Evolutionary conservation across 2,113 vertebrate species (phyloP), one percentile per base, ranked within the genome.

Genomic region (Aegithalos caudatus): DNA sequence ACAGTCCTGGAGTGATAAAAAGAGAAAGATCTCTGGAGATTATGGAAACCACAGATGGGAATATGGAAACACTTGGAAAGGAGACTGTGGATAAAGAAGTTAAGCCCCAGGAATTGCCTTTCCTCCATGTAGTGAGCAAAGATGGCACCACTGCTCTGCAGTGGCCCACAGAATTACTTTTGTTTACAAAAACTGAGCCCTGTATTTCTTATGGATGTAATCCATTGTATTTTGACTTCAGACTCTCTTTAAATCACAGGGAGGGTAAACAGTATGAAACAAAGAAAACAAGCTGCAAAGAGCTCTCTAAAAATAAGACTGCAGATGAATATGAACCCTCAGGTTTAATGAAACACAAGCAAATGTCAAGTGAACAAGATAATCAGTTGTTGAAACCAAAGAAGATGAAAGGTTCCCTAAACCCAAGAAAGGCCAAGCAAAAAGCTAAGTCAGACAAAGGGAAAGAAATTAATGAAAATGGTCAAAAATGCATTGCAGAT

Each of bases 121-220:
- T 98, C 81, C 95, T 99, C 67, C 98, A 96, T 7, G 99, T 99
- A 53, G 77, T 98, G 57, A 98, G 98, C 61, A 99, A 98, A 96
- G 99, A 99, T 74, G 99, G 98, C 67, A 98, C 97, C 29, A 98
- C 98, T 24, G 97, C 92, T 80, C 97, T 99, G 51, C 98, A 98
- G 80, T 99, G 99, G 99, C 99, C 99, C 40, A 98, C 98, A 14
- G 98, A 98, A 93, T 97, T 99, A 72, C 94, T 99, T 82, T 97
- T 98, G 65, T 99, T 99, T 97, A 99, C 99, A 82, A 98, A 98
- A 96, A 98, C 98, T n/a, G 97, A 99, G 72, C 99, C 99, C 23
- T 98, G 96, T 47, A 97, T 99, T 96, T 99, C 99, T 71, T 99
- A 99, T 80, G 99, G 99, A 93, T 99, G 98, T 97, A 99, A 99